These are phyloP conservation scores for Trichechus manatus DNA, from an alignment of 2,113 vertebrate species.

Conservation along the genomic window DNA sequence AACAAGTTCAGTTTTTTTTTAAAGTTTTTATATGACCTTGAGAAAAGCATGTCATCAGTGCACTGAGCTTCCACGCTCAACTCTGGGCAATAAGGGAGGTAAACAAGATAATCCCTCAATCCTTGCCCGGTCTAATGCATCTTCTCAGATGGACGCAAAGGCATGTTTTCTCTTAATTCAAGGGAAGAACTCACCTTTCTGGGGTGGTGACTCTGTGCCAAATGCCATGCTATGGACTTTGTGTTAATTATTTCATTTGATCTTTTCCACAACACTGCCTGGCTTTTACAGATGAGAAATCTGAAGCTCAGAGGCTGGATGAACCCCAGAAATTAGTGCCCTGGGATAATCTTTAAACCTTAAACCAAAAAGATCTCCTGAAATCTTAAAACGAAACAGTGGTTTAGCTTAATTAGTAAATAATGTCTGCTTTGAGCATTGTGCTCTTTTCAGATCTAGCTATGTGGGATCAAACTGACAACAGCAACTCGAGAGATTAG, in stretches of 20 bases:
- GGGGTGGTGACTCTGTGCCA: not conserved
- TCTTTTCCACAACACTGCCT: not conserved
- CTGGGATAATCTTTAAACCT: too few relatives aligned
- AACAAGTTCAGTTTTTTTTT: too few relatives aligned
- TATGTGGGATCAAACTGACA: too few relatives aligned
- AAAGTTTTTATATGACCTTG: not conserved
- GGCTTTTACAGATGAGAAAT: not conserved
- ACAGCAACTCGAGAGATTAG: too few relatives aligned
- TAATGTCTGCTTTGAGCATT: too few relatives aligned
- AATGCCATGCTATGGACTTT: not conserved
- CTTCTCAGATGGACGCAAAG: not conserved
- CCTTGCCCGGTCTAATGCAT: not conserved
- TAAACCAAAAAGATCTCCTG: too few relatives aligned
- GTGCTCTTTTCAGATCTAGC: too few relatives aligned
- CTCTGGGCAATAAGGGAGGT: not conserved
- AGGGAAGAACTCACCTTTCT: conserved; percentile 22
- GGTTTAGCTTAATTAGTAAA: too few relatives aligned
- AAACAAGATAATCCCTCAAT: not conserved
- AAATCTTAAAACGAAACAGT: too few relatives aligned
- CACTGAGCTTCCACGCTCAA: not conserved
- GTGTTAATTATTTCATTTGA: conserved; percentile 4
- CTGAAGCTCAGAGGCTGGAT: not conserved
- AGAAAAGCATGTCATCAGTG: not conserved
- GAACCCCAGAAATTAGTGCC: too few relatives aligned
- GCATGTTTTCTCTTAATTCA: not conserved